phyloP scores from a whole-genome alignment of 2,797 vertebrate species.

The Peromyscus nudipes region DNA sequence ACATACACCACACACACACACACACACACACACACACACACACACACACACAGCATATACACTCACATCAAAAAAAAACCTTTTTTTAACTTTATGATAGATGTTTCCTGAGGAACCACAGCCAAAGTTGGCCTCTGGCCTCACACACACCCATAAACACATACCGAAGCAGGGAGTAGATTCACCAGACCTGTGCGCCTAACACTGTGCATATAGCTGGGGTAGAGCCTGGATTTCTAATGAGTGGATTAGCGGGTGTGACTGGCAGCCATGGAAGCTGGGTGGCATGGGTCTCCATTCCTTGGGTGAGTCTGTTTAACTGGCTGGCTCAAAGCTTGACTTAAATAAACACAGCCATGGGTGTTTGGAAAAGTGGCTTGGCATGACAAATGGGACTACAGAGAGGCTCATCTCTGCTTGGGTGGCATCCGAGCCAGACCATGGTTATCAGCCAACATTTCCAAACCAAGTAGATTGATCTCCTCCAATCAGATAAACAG shows the following conservation, averaged over 20 bases:
- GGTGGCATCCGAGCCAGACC: not conserved
- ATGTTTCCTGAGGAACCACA: not conserved
- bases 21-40: not conserved
- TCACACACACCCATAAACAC: not conserved
- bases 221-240: not conserved
- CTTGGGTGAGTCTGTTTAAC: not conserved
- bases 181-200: not conserved
- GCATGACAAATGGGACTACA: not conserved
- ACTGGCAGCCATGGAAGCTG: not conserved
- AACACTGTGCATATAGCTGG: not conserved
- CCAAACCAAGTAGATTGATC: constrained; percentile 37
- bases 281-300: accelerated
- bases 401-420: not conserved
- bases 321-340: not conserved
- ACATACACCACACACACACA: not conserved
- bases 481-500: constrained; percentile 35
- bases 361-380: constrained; percentile 10
- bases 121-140: not conserved
- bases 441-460: not conserved
- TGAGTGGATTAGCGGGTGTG: accelerated
- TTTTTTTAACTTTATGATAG: not conserved
- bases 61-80: not conserved
- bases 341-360: constrained; percentile 14
- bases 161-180: accelerated
- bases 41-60: not conserved